phyloP scores from a whole-genome alignment of 2,797 vertebrate species.

The Nyctibius grandis region DNA sequence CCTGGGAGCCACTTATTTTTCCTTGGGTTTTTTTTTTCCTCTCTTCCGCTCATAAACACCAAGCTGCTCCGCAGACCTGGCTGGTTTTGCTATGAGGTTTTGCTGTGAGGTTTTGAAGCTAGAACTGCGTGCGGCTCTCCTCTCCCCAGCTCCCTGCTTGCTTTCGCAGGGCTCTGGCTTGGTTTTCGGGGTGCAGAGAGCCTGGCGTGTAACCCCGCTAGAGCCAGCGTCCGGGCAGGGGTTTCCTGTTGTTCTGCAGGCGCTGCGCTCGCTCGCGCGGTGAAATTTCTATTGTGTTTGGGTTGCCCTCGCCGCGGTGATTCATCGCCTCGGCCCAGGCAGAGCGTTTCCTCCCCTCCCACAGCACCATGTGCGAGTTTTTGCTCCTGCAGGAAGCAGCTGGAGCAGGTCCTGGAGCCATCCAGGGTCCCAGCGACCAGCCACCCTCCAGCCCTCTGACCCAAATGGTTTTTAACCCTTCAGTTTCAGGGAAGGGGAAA shows the following conservation, averaged over 20 bases:
- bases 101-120: not conserved
- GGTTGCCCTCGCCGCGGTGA: not conserved
- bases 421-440: not conserved
- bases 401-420: not conserved
- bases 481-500: conserved; percentile 80
- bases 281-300: not conserved
- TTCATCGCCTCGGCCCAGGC: not conserved
- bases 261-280: fast-evolving
- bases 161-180: not conserved
- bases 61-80: not conserved
- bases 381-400: not conserved
- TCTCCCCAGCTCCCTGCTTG: fast-evolving
- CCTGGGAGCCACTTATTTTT: conserved; percentile 6
- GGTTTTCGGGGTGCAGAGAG: not conserved
- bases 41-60: not conserved
- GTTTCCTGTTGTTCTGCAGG: not conserved
- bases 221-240: not conserved
- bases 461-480: not conserved
- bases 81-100: not conserved
- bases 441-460: not conserved
- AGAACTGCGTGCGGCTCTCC: fast-evolving
- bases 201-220: fast-evolving
- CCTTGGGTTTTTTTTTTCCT: not conserved
- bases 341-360: not conserved
- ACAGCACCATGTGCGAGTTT: fast-evolving